Base-by-base conservation (phyloP, 2,797 vertebrate species). In the Microchirus variegatus region DNA sequence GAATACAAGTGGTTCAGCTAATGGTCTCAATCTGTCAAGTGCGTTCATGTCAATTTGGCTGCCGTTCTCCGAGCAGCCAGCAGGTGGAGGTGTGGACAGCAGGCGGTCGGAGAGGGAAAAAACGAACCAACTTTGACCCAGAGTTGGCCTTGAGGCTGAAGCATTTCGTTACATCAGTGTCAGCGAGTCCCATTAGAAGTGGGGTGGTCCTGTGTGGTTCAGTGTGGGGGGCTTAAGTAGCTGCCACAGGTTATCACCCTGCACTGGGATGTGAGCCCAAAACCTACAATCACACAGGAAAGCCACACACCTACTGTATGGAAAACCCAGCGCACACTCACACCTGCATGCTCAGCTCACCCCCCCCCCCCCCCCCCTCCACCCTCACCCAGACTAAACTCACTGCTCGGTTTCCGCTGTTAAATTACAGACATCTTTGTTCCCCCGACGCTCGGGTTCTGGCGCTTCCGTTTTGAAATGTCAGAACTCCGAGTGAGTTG, bases 21-120 rank as follows among this genome's bases (percentile, higher is more conserved):
- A 73, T 71, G 47, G 43, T 26, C 63, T 68, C 53, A 63, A 64
- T 67, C 59, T 53, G 56, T 58, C n/a, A n/a, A 41, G 62, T 53
- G 56, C 26, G 35, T 44, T 19, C 9, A 54, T 52, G 44, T 64
- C 57, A 17, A 31, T 53, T 43, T 47, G 26, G 17, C 16, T 59
- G 83, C 37, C 47, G 18, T 75, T 74, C 49, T 45, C 10, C 5
- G 7, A 2, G 12, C 38, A 16, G 10, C 87, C 92, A 91, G 76
- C 80, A 93, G 93, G 84, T 83, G 92, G 92, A 13, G 86, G 46
- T 85, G 66, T 82, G 67, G 62, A 47, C 67, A 82, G 57, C 61
- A 58, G 18, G n/a, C 59, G 49, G 46, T 8, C 12, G 5, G 0
- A 10, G 44, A 61, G 58, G 11, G 15, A 17, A 58, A 58, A 45